Evolutionary conservation across 2,888 invertebrate species (phyloP).

Genomic region (Hofmannophila pseudospretella): DNA sequence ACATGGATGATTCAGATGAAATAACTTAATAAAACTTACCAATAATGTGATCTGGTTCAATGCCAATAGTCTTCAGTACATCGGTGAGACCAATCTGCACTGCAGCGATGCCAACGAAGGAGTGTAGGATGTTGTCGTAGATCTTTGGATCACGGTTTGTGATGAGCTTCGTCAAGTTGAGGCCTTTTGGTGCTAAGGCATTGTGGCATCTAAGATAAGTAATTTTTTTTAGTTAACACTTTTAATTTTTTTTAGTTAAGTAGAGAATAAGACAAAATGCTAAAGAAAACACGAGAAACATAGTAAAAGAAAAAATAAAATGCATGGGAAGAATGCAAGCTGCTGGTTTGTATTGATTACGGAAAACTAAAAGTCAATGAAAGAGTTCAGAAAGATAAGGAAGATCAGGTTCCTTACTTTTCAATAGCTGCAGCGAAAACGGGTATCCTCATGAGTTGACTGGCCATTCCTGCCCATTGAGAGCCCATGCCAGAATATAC

Average conservation of each 20-base stretch:
- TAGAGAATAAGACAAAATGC: too few relatives aligned
- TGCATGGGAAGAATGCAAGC: too few relatives aligned
- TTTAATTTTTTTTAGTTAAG: too few relatives aligned
- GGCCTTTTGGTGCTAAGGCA: constrained; percentile 79
- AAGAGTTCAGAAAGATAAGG: too few relatives aligned
- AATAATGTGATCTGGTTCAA: constrained; percentile 68
- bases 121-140: constrained; percentile 82
- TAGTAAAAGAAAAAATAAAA: too few relatives aligned
- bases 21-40: constrained; percentile 33
- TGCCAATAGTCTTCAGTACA: constrained; percentile 65
- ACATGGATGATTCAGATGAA: too few relatives aligned
- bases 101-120: constrained; percentile 86
- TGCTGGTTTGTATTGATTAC: too few relatives aligned
- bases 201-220: constrained; percentile 79
- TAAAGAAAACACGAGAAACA: too few relatives aligned
- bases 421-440: constrained; percentile 66
- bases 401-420: constrained; percentile 15
- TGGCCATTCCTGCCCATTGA: constrained; percentile 80
- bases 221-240: too few relatives aligned
- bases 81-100: constrained; percentile 79
- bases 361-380: too few relatives aligned
- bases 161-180: constrained; percentile 81
- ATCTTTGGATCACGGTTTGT: constrained; percentile 79
- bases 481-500: constrained; percentile 82
- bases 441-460: constrained; percentile 73